Evolutionary conservation across 2,888 invertebrate species (phyloP).

Genomic region (Amblyjoppa proteus): DNA sequence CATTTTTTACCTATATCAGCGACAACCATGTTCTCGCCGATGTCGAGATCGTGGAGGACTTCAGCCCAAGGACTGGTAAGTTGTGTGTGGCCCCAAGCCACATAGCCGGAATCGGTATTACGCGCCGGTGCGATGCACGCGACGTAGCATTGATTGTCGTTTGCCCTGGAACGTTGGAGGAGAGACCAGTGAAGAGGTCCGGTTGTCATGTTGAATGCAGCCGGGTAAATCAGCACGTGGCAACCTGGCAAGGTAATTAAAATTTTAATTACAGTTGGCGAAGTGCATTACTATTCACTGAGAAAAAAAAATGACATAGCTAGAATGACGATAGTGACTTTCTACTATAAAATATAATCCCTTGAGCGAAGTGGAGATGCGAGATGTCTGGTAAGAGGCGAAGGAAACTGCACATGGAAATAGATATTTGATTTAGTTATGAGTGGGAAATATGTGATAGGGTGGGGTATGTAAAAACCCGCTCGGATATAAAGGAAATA

Average conservation of each 20-base stretch:
- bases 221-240: slow-evolving; percentile 95
- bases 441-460: too few relatives aligned
- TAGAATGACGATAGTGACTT: too few relatives aligned
- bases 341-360: too few relatives aligned
- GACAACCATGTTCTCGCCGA: slow-evolving; percentile 90
- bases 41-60: slow-evolving; percentile 90
- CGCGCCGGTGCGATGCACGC: slow-evolving; percentile 94
- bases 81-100: slow-evolving; percentile 96
- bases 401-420: too few relatives aligned
- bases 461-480: too few relatives aligned
- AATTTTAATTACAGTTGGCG: slow-evolving; percentile 12
- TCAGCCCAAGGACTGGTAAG: slow-evolving; percentile 94
- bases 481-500: too few relatives aligned
- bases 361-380: too few relatives aligned
- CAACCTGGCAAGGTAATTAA: slow-evolving; percentile 88
- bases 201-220: slow-evolving; percentile 98
- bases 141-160: slow-evolving; percentile 96
- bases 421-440: too few relatives aligned
- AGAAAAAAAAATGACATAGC: too few relatives aligned
- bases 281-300: neutral
- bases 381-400: too few relatives aligned
- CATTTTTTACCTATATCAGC: slow-evolving; percentile 90
- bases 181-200: slow-evolving; percentile 98
- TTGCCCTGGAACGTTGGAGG: slow-evolving; percentile 92
- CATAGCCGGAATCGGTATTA: slow-evolving; percentile 90